Conservation (phyloP, 2,797 vertebrate genomes). For the Allobates femoralis region DNA sequence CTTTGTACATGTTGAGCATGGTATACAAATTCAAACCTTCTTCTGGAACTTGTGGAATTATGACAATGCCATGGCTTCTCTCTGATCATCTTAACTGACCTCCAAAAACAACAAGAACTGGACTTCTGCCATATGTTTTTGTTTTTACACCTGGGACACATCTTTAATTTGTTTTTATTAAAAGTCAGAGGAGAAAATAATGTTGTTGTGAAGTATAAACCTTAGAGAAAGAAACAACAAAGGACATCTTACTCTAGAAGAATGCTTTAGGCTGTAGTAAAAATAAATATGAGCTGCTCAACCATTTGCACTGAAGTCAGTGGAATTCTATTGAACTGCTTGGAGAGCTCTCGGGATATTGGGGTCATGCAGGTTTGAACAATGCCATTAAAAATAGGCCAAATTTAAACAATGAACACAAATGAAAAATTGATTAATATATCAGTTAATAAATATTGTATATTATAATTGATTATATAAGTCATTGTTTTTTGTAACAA, state of each 20-base stretch:
- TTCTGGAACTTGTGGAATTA: not conserved
- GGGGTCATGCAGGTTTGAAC: conserved; percentile 1
- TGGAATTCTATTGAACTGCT: conserved; percentile 49
- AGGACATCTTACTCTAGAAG: conserved; percentile 33
- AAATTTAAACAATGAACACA: not conserved
- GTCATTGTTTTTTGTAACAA: too few species aligned
- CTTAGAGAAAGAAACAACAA: conserved; percentile 54
- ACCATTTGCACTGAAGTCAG: conserved; percentile 22
- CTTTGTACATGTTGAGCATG: not conserved
- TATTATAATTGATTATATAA: too few species aligned
- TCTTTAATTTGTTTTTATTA: conserved; percentile 53
- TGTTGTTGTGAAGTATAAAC: conserved; percentile 27
- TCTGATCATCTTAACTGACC: conserved; percentile 9
- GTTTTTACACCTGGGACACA: conserved; percentile 60
- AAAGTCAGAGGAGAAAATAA: conserved; percentile 42
- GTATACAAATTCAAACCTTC: not conserved
- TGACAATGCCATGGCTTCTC: conserved; percentile 10
- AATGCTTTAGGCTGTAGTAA: conserved; percentile 39
- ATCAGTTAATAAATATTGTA: not conserved
- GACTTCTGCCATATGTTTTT: conserved; percentile 58
- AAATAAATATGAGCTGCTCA: conserved; percentile 31
- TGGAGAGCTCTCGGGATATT: conserved; percentile 4
- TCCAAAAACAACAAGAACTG: conserved; percentile 47
- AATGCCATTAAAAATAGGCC: conserved; percentile 13
- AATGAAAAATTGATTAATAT: not conserved